phyloP scores from a whole-genome alignment of 2,113 vertebrate genomes.

The Lota lota region DNA sequence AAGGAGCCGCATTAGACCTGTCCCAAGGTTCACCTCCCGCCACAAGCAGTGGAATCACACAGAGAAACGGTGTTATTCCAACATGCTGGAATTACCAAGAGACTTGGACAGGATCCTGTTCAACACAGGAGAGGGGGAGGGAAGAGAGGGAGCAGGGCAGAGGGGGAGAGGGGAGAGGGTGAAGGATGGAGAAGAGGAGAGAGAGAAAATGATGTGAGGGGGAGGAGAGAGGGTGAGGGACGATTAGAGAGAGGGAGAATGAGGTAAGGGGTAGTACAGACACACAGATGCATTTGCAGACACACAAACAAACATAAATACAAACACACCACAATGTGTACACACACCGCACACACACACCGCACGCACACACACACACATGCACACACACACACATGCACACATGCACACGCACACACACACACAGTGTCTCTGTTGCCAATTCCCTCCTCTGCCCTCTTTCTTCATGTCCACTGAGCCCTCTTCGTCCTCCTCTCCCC shows the following conservation, averaged over 20 bases:
- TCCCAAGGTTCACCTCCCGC: conserved; percentile 53
- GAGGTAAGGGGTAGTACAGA: background rate
- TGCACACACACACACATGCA: background rate
- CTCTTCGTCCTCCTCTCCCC: too few species aligned
- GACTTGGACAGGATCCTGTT: conserved; percentile 51
- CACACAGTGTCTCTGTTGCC: background rate
- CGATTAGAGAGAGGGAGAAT: background rate
- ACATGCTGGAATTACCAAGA: conserved; percentile 59
- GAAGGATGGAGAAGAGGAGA: background rate
- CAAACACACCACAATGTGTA: background rate
- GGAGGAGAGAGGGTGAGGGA: background rate
- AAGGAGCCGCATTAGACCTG: conserved; percentile 54
- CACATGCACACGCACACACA: background rate
- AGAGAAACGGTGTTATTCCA: conserved; percentile 50
- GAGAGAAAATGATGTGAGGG: background rate
- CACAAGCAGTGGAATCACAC: conserved; percentile 57
- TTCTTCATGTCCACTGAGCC: too few species aligned
- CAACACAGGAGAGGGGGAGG: conserved; percentile 46
- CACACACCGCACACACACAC: background rate
- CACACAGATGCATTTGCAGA: background rate
- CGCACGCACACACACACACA: conserved; percentile 1
- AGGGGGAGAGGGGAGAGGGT: conserved; percentile 13
- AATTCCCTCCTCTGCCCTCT: conserved; percentile 35
- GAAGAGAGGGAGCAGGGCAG: conserved; percentile 42
- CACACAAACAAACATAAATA: background rate